Conservation (phyloP, 2,113 vertebrate species). For the Pycnonotus jocosus region DNA sequence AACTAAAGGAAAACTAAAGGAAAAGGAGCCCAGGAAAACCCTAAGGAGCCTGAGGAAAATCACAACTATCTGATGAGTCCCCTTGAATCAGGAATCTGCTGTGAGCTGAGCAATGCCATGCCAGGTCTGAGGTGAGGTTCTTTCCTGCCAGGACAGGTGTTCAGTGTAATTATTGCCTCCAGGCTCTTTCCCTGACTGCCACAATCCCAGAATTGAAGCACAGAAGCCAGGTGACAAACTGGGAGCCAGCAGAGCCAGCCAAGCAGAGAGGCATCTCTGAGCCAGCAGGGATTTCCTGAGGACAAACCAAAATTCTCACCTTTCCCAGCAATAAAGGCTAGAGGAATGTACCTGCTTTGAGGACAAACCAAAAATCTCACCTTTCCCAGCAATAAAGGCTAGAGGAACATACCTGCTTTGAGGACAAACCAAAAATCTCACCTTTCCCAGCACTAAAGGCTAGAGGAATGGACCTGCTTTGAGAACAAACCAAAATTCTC, state of each 20-base stretch:
- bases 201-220: background rate
- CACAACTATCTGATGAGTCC: fast-evolving
- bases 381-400: background rate
- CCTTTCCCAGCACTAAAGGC: background rate
- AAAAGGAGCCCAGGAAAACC: background rate
- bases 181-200: background rate
- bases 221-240: background rate
- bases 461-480: background rate
- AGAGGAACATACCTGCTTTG: background rate
- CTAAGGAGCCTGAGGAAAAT: background rate
- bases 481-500: background rate
- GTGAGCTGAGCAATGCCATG: background rate
- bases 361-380: background rate
- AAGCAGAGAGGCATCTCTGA: background rate
- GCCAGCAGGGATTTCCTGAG: background rate
- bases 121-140: background rate
- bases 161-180: background rate
- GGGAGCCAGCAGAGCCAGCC: background rate
- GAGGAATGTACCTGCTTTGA: background rate
- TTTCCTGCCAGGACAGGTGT: background rate
- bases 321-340: background rate
- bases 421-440: background rate
- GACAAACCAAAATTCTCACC: background rate
- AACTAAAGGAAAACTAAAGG: no score
- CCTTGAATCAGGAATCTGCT: background rate